Conservation (phyloP, 2,888 invertebrate species). For the Steinernema scapterisci region DNA sequence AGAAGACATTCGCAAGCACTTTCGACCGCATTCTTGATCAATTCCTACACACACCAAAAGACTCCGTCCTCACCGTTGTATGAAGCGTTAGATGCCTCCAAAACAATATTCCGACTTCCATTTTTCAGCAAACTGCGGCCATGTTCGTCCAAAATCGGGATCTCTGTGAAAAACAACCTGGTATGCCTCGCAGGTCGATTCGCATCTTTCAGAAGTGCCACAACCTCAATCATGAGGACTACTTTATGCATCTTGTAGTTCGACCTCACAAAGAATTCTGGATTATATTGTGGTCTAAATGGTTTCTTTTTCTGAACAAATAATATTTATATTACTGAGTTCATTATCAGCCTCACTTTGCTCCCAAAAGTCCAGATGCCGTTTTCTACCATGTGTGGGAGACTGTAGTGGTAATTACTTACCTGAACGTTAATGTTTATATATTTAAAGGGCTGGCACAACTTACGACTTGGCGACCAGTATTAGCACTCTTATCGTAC, state of each 20-base stretch:
- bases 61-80: neutral
- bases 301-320: neutral
- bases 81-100: neutral
- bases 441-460: neutral
- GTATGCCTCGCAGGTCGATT: neutral
- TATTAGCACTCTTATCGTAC: neutral
- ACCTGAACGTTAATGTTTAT: constrained; percentile 8
- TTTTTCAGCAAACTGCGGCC: constrained; percentile 6
- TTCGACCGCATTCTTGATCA: no score
- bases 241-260: constrained; percentile 17
- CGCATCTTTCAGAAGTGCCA: neutral
- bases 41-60: no score
- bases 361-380: neutral
- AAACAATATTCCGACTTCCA: neutral
- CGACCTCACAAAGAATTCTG: constrained; percentile 5
- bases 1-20: no score
- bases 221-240: neutral
- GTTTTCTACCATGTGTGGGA: neutral
- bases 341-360: neutral
- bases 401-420: constrained; percentile 3
- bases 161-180: neutral
- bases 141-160: neutral
- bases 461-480: constrained; percentile 18
- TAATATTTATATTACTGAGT: neutral
- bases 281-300: neutral